A percentile compares a stretch with the other conserved stretches of the same genome.
Conservation (phyloP, 2,888 invertebrate genomes). For the Strigamia crassipes region DNA sequence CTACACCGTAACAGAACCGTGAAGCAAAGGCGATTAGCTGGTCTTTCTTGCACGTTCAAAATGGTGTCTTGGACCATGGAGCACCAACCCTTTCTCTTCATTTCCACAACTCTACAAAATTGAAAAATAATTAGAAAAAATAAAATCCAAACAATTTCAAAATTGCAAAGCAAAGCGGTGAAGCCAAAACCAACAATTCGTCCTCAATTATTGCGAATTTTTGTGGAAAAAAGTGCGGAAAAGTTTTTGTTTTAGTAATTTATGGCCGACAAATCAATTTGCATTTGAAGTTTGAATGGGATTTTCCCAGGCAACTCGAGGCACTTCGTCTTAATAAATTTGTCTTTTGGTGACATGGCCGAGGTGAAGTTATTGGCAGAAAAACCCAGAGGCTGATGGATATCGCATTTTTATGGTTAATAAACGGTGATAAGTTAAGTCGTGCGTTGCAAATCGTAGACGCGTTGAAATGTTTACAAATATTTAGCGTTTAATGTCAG, state of each 20-base stretch:
- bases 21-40: slow-evolving; percentile 25
- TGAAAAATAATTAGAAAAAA: too few species aligned
- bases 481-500: not conserved
- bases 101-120: not conserved
- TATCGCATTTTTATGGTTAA: slow-evolving; percentile 29
- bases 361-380: not conserved
- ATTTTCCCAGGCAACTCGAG: not conserved
- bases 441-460: slow-evolving; percentile 2
- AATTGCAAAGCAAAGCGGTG: not conserved
- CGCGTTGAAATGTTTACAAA: not conserved
- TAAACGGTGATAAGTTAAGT: slow-evolving; percentile 32
- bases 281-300: not conserved
- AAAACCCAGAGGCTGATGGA: slow-evolving; percentile 33
- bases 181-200: not conserved
- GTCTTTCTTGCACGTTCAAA: not conserved
- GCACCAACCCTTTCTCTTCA: too few species aligned
- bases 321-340: slow-evolving; percentile 18
- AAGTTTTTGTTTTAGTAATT: too few species aligned
- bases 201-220: too few species aligned
- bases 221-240: too few species aligned
- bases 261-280: slow-evolving; percentile 29
- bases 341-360: not conserved
- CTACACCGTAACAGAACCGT: slow-evolving; percentile 47
- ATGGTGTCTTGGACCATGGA: not conserved
- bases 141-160: too few species aligned